Base-by-base conservation (phyloP, 2,113 vertebrate genomes). In the Etheostoma cragini region DNA sequence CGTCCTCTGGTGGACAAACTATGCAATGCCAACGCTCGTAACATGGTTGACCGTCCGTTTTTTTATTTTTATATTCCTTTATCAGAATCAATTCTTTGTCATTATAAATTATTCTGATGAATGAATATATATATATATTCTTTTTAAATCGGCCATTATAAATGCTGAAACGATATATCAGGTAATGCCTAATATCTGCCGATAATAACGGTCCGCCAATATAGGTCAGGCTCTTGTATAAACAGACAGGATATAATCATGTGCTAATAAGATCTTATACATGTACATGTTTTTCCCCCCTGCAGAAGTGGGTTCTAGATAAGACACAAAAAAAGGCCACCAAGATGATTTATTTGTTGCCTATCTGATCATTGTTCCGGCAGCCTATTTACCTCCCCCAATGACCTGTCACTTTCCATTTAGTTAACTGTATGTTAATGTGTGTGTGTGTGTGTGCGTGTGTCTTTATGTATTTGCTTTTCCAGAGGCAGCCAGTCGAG, bases 401-500 rank as follows among this genome's bases (percentile, higher is more conserved):
- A 58, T 7, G 52, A 84, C 61, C 72, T 71, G 68, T 80, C 69
- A 58, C 61, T 58, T 47, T 72, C 16, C 66, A 63, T 78, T 66
- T 50, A 15, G 8, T n/a, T 65, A 69, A 76, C 15, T 22, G 5
- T 17, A 22, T 54, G 3, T 67, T 50, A 8, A 8, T 86, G 47
- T 72, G 1, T 62, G 15, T 65, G 21, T 62, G 10, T 33, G 14
- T 64, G 15, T 74, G 57, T 80, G 21, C 33, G 19, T 84, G 45
- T 72, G 63, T 80, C 42, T 61, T 50, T 87, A 49, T 72, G 63
- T 78, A 42, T 61, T 50, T 86, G 56, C 19, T 22, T 57, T 61
- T 77, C 4, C 92, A 99, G 98, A 99, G 93, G 98, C 98, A 63
- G 98, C 98, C 77, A 99, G 98, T 91, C 96, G 98, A 89, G 98